Evolutionary conservation across 2,113 vertebrate genomes (phyloP).

Genomic region (Tonatia bakeri): DNA sequence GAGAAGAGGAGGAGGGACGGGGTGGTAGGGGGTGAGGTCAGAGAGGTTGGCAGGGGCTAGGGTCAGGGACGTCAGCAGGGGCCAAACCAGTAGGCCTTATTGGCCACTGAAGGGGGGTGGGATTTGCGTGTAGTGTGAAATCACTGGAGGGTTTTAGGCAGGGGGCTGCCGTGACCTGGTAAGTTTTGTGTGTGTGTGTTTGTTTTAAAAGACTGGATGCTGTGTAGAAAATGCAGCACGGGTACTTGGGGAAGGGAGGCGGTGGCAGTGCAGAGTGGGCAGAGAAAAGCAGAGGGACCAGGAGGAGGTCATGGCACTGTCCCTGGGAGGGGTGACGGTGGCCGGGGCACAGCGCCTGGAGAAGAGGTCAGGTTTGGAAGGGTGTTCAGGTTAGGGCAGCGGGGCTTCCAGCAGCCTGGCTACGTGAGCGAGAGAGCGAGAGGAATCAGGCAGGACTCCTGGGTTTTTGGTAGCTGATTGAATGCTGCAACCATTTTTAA

Average conservation of each 20-base stretch:
- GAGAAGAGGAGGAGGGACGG: neutral
- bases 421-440: fast-evolving
- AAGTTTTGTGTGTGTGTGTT: no score
- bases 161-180: neutral
- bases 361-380: neutral
- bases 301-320: fast-evolving
- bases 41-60: no score
- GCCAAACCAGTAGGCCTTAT: fast-evolving
- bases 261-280: neutral
- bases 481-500: neutral
- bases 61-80: no score
- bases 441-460: neutral
- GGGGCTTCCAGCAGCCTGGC: neutral
- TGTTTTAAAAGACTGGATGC: neutral
- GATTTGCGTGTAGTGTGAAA: neutral
- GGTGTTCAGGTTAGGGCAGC: neutral
- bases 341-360: neutral
- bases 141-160: neutral
- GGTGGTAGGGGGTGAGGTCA: neutral
- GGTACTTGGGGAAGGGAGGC: neutral
- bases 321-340: neutral
- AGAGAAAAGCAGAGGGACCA: neutral
- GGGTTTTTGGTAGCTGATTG: neutral
- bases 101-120: neutral
- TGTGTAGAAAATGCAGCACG: neutral